Base-by-base conservation (phyloP, 23 tunicate species). In the Styela clava region DNA sequence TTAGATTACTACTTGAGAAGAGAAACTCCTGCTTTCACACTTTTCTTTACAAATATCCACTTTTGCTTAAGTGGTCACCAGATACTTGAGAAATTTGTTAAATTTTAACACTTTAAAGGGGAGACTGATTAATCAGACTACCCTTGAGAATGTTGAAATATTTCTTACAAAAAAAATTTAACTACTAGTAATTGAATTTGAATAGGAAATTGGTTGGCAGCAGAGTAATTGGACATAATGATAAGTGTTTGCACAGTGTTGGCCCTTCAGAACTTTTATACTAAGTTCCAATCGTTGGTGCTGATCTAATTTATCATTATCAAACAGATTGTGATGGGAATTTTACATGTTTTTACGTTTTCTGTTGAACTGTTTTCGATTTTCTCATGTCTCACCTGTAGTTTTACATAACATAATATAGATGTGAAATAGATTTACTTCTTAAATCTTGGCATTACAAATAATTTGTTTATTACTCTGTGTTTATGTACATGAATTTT, bases 1-100 rank as follows among this genome's bases (percentile, higher is more conserved):
- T 71, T 71, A 34, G 16, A 71, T 28, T 5, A 31, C 35, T 32
- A 29, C 77, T 71, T 71, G 77, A 71, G 77, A 30, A 12, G 77
- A 28, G 12, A 34, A 71, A 3, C 16, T 34, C 32, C 16, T 29
- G 35, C 35, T 22, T 71, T 27, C 77, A 19, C 35, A 31, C 35
- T 71, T 71, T 44, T 44, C 56, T 5, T 44, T 44, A n/a, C 12
- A 44, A 44, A 44, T 5, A 44, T 12, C 7, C 7, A 44, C 7
- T 44, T 44, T 44, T 44, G 7, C 56, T 44, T 12, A 44, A 44
- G 56, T 44, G 56, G 56, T 12, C 56, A 44, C 56, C 56, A 7
- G 56, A 44, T 12, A 44, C 56, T 44, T 44, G 56, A 44, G 56
- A 5, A 44, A 44, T 44, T 44, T 44, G 56, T 12, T 7, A 44